A percentile compares a stretch with the other conserved stretches of the same genome.
Evolutionary conservation across 35 echinoderm and acorn worm species (phyloP).

Genomic region (Eucidaris tribuloides): DNA sequence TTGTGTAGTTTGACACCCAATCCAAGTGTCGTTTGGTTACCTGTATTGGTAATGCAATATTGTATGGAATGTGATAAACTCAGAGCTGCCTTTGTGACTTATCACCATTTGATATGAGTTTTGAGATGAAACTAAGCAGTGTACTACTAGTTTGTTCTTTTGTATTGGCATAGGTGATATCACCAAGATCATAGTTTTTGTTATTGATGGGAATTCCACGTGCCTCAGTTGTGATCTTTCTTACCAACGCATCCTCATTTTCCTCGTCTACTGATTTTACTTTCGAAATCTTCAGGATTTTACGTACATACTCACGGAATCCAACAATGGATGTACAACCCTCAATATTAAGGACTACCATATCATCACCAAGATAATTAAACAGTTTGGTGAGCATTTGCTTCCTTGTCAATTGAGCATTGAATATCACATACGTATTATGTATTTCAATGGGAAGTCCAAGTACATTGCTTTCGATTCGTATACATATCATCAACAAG

Average conservation of each 20-base stretch:
- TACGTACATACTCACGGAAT: neutral
- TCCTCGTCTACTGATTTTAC: neutral
- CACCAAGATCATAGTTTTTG: neutral
- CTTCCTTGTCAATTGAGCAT: neutral
- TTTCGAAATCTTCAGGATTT: neutral
- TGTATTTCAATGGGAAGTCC: neutral
- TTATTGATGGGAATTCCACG: neutral
- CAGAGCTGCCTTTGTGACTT: too few species aligned
- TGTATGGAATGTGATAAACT: too few species aligned
- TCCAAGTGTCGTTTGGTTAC: too few species aligned
- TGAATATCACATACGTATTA: neutral
- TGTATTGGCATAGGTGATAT: neutral
- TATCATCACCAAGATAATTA: neutral
- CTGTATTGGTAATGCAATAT: too few species aligned
- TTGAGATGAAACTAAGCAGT: neutral
- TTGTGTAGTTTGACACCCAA: neutral
- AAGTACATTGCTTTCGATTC: neutral
- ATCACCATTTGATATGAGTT: too few species aligned
- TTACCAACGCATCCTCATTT: neutral
- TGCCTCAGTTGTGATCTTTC: neutral
- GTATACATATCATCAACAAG: neutral
- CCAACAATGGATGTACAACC: neutral
- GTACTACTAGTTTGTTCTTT: neutral
- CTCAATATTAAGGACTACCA: neutral
- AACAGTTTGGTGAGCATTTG: neutral